phyloP scores from a whole-genome alignment of 2,797 vertebrate species.

The Danio jaintianensis region DNA sequence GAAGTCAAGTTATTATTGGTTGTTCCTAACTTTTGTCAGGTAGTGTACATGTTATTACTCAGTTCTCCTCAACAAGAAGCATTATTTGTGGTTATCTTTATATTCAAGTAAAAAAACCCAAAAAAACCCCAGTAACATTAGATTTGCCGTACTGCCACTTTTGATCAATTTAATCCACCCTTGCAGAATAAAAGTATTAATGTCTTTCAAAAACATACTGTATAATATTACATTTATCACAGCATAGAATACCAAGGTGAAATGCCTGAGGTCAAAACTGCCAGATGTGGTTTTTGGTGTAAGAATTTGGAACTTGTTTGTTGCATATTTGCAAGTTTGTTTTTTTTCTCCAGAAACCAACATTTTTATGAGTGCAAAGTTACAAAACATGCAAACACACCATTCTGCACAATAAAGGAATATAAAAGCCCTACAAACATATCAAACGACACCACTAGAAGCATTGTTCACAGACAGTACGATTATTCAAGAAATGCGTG shows the following conservation, averaged over 20 bases:
- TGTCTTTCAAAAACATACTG: background rate
- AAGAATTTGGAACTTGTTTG: slow-evolving; percentile 1
- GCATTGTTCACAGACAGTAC: slow-evolving; percentile 1
- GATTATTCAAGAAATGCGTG: background rate
- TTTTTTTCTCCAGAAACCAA: slow-evolving; percentile 13
- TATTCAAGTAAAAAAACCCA: background rate
- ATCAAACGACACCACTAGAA: slow-evolving; percentile 8
- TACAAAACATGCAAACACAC: background rate
- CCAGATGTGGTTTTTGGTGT: background rate
- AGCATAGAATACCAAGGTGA: background rate
- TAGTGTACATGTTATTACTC: background rate
- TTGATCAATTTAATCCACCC: background rate
- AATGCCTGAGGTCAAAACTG: background rate
- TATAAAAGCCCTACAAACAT: background rate
- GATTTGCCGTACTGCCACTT: background rate
- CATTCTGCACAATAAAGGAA: background rate
- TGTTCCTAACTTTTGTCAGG: too few species aligned
- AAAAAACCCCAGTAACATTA: background rate
- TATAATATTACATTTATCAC: too few species aligned
- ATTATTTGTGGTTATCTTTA: background rate
- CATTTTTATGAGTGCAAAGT: background rate
- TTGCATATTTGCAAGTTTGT: slow-evolving; percentile 16
- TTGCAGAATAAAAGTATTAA: background rate
- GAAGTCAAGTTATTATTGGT: too few species aligned
- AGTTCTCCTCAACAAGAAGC: background rate